These are phyloP conservation scores for Athene noctua DNA, from an alignment of 2,113 vertebrate genomes.

Conservation along the genomic window DNA sequence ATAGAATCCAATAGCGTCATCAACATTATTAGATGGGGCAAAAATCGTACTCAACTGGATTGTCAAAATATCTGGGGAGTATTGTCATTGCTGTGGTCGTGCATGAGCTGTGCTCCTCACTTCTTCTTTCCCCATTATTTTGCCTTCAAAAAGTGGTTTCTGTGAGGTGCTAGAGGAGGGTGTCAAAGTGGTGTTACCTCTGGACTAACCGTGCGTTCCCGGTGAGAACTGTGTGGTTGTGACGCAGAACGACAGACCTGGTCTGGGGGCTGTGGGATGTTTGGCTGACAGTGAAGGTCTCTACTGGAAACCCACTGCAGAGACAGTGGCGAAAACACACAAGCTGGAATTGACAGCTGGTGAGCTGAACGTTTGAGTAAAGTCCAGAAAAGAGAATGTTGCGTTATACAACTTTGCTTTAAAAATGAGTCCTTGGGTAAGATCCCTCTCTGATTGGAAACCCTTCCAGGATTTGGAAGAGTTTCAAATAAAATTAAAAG, in stretches of 20 bases:
- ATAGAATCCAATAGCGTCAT: neutral
- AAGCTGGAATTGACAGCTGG: neutral
- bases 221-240: neutral
- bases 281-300: neutral
- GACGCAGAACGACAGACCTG: neutral
- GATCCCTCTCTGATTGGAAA: slow-evolving; percentile 34
- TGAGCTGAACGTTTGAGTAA: neutral
- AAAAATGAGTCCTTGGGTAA: slow-evolving; percentile 39
- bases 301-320: neutral
- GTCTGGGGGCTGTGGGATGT: neutral
- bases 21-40: neutral
- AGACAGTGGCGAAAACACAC: neutral
- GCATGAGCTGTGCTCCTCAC: neutral
- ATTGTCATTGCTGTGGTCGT: neutral
- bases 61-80: neutral
- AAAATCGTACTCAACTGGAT: neutral
- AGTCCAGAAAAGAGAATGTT: neutral
- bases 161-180: neutral
- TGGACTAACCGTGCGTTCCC: neutral
- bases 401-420: neutral
- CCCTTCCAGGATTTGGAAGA: slow-evolving; percentile 48
- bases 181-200: neutral
- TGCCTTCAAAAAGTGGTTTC: neutral
- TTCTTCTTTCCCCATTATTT: neutral
- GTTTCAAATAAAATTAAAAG: slow-evolving; percentile 63